phyloP scores from a whole-genome alignment of 2,797 vertebrate genomes.

The Picus viridis region DNA sequence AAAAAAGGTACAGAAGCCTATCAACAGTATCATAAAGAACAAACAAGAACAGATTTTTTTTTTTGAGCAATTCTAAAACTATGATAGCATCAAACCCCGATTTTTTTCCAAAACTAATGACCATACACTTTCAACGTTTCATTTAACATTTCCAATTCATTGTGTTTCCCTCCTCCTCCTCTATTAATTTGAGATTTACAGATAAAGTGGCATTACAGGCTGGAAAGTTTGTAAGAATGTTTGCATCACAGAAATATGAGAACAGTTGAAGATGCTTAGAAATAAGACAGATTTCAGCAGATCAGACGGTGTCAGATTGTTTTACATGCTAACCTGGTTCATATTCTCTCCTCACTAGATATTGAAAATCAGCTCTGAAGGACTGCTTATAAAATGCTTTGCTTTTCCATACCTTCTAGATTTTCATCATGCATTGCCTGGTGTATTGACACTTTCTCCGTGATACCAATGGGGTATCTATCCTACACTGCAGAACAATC shows the following conservation, averaged over 20 bases:
- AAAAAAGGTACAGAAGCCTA: not conserved
- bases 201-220: not conserved
- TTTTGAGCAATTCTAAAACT: not conserved
- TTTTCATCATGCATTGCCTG: not conserved
- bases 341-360: not conserved
- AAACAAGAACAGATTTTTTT: fast-evolving
- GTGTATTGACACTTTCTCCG: not conserved
- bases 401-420: not conserved
- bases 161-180: not conserved
- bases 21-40: not conserved
- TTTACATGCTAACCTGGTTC: slow-evolving; percentile 33
- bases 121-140: not conserved
- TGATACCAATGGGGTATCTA: not conserved
- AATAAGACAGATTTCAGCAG: slow-evolving; percentile 44
- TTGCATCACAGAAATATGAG: slow-evolving; percentile 9
- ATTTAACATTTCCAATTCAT: not conserved
- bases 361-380: not conserved
- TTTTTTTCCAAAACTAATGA: not conserved
- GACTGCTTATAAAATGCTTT: not conserved
- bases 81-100: not conserved
- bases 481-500: not conserved
- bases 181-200: not conserved
- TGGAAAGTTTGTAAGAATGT: slow-evolving; percentile 41
- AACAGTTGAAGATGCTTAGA: slow-evolving; percentile 42
- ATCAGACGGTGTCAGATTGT: slow-evolving; percentile 46